Conservation (phyloP, 2,113 vertebrate species). For the Pachycephala philippinensis region DNA sequence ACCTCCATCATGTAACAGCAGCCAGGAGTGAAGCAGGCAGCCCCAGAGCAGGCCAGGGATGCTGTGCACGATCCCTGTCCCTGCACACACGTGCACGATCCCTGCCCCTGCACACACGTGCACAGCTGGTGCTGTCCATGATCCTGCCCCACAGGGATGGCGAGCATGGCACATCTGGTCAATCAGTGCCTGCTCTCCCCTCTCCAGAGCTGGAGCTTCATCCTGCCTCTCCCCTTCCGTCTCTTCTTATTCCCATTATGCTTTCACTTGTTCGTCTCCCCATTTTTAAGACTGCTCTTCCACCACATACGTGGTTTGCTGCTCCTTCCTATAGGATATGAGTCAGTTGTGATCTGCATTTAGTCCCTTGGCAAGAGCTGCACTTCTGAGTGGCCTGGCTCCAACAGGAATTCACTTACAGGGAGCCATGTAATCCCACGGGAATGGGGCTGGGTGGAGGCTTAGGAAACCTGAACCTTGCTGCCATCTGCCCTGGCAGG, state of each 20-base stretch:
- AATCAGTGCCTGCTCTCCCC: not conserved
- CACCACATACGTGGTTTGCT: not conserved
- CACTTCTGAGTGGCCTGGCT: not conserved
- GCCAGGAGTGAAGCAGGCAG: not conserved
- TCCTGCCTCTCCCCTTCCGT: not conserved
- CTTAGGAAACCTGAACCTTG: slow-evolving; percentile 29
- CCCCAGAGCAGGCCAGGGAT: not conserved
- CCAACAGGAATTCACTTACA: not conserved
- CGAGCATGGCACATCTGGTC: not conserved
- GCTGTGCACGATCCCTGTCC: not conserved
- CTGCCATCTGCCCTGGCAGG: slow-evolving; percentile 45
- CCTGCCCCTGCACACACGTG: not conserved
- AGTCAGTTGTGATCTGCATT: slow-evolving; percentile 2
- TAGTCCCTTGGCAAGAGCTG: not conserved
- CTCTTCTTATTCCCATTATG: not conserved
- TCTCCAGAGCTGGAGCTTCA: not conserved
- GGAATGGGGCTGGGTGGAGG: not conserved
- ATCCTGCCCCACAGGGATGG: not conserved
- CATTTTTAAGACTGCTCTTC: not conserved
- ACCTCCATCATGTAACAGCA: not conserved
- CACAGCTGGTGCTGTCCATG: not conserved
- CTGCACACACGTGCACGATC: not conserved
- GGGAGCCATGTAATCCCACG: not conserved
- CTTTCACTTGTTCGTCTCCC: not conserved
- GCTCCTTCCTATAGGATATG: slow-evolving; percentile 47